Conservation (phyloP, 2,888 invertebrate genomes). For the Mythimna albipuncta region DNA sequence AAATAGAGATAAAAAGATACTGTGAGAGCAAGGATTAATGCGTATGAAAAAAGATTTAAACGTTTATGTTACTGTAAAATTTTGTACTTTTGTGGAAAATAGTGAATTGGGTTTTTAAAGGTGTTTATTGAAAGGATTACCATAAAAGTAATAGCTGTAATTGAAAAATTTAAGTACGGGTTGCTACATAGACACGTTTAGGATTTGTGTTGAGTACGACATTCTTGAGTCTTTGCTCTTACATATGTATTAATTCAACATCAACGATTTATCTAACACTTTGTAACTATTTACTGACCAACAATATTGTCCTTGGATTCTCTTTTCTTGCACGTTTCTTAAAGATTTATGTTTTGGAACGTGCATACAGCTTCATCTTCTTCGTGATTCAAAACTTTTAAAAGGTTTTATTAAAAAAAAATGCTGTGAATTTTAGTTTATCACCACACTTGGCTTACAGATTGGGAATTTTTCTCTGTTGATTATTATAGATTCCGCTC, state of each 20-base stretch:
- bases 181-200: neutral
- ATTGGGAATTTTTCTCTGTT: neutral
- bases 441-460: too few species aligned
- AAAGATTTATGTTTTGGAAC: too few species aligned
- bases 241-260: too few species aligned
- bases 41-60: slow-evolving; percentile 52
- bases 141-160: neutral
- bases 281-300: too few species aligned
- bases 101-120: slow-evolving; percentile 16
- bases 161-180: neutral
- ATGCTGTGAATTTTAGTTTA: too few species aligned
- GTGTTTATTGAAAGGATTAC: slow-evolving; percentile 31
- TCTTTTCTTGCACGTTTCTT: too few species aligned
- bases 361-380: too few species aligned
- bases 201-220: neutral
- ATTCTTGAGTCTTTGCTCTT: neutral
- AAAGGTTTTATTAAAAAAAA: too few species aligned
- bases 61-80: slow-evolving; percentile 44
- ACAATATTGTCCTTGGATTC: too few species aligned
- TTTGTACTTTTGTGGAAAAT: slow-evolving; percentile 14
- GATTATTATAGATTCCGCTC: too few species aligned
- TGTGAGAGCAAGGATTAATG: slow-evolving; percentile 49
- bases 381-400: too few species aligned
- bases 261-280: too few species aligned
- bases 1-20: slow-evolving; percentile 53